phyloP scores from a whole-genome alignment of 2,113 vertebrate genomes.

The Oceanites oceanicus region DNA sequence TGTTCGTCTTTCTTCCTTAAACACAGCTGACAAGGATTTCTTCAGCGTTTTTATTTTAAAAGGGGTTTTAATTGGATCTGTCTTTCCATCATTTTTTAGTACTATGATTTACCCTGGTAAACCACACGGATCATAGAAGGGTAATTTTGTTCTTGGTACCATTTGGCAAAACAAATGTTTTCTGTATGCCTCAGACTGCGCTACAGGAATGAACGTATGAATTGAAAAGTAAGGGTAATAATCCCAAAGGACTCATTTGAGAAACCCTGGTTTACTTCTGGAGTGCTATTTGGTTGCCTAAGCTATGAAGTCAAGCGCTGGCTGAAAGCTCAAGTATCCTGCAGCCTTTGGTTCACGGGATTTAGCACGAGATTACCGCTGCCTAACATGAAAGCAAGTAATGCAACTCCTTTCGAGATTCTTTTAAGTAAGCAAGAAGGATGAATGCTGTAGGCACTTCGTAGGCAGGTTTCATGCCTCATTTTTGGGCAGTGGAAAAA shows the following conservation, averaged over 20 bases:
- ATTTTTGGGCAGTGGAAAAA: neutral
- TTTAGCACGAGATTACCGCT: neutral
- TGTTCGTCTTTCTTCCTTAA: neutral
- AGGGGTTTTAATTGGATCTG: constrained; percentile 15
- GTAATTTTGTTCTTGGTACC: neutral
- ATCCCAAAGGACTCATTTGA: neutral
- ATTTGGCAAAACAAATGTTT: neutral
- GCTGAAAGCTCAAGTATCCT: neutral
- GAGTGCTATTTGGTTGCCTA: neutral
- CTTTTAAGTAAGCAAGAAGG: neutral
- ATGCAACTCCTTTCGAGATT: neutral
- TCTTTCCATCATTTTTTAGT: constrained; percentile 18
- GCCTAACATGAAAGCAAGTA: neutral
- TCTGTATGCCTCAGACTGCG: neutral
- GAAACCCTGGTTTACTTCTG: neutral
- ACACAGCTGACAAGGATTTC: neutral
- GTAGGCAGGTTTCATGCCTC: neutral
- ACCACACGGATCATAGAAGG: neutral
- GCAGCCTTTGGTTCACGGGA: neutral
- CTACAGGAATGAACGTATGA: neutral
- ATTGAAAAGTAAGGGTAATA: neutral
- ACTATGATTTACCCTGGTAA: constrained; percentile 19
- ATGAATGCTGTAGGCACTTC: neutral
- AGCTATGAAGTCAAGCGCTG: neutral
- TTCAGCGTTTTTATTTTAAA: neutral